Conservation (phyloP, 2,797 vertebrate species). For the Periophthalmus magnuspinnatus region DNA sequence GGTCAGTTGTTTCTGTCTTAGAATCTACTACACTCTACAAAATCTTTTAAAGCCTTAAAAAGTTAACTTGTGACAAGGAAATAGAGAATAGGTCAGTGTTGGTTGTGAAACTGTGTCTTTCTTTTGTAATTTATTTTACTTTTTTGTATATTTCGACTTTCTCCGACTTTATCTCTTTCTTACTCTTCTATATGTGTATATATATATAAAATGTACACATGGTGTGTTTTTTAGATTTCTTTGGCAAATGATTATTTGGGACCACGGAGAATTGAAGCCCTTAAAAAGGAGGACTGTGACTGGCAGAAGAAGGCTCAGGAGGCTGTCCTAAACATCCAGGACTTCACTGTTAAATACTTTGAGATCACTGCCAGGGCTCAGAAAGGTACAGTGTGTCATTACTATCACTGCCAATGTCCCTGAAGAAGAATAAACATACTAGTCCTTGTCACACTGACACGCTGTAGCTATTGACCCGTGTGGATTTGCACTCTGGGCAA, state of each 20-base stretch:
- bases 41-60: no score
- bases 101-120: no score
- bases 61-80: no score
- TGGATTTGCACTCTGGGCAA: conserved; percentile 41
- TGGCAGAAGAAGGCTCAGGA: conserved; percentile 97
- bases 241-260: conserved; percentile 95
- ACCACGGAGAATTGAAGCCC: conserved; percentile 88
- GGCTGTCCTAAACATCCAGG: conserved; percentile 94
- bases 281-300: conserved; percentile 91
- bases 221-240: conserved; percentile 83
- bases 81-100: no score
- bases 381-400: conserved; percentile 81
- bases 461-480: conserved; percentile 53
- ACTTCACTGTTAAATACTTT: conserved; percentile 97
- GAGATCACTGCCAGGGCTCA: conserved; percentile 95
- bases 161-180: no score
- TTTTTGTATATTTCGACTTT: no score
- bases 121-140: no score
- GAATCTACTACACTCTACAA: no score
- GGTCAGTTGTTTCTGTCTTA: no score
- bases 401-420: conserved; percentile 23
- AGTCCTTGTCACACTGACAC: conserved; percentile 13
- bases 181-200: no score
- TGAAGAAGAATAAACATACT: conserved; percentile 34
- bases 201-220: not conserved